Evolutionary conservation across 2,888 invertebrate species (phyloP), one percentile per base, ranked within the genome.

Genomic region (Lottia scabra): DNA sequence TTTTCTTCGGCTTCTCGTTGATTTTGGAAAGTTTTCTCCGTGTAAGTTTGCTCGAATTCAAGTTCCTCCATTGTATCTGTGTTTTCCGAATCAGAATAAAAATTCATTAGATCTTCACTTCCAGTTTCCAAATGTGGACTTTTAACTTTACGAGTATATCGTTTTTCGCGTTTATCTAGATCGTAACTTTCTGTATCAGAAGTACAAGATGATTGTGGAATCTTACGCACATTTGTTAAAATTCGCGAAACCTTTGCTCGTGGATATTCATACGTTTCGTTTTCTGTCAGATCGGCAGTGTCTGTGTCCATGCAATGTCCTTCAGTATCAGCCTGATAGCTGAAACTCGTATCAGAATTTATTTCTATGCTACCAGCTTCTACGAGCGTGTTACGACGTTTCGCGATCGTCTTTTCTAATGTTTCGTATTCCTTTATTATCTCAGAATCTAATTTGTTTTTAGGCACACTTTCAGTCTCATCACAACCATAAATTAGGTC

Each of bases 401-500:
- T 56, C 2, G 19, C 56, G 10, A 56, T 56, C 19, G 19, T 56
- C 10, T 56, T 56, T 1, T 19, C 23, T 19, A 56, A 19, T 1
- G 10, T 23, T 56, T 56, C 56, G 13, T 56, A 56, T 23, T 23
- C 23, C 23, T 56, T 23, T 10, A 56, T 56, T 2, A 56, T 56
- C 23, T 56, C 23, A 10, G 56, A 23, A 56, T 56, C 56, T 56
- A 56, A 13, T 56, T 56, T 10, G 23, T 23, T 56, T 6, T 23
- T 10, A 0, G 23, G 10, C 12, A 0, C 23, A 12, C 19, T 56
- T 19, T 56, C 23, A 56, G 19, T 23, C 10, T 56, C 56, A 13
- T 13, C 56, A 56, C 56, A 65, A 38, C 10, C 27, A 65, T 64
- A 46, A 56, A 70, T 44, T 46, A 64, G 64, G 65, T 64, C 63